Conservation (phyloP, 2,797 vertebrate species). For the Ciconia nigra region DNA sequence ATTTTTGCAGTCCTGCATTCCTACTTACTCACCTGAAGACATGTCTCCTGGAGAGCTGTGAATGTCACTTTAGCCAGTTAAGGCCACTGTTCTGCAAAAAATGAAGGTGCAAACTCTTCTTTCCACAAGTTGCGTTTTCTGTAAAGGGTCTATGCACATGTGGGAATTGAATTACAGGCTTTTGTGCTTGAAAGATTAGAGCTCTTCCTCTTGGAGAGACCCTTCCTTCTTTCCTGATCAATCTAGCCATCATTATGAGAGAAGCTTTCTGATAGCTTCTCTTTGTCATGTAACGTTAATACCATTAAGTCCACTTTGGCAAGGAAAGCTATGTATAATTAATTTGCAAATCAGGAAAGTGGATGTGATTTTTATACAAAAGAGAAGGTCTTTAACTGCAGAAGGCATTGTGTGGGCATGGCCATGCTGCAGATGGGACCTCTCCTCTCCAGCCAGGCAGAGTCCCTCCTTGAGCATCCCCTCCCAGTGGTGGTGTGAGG, state of each 20-base stretch:
- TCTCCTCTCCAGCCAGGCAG: not conserved
- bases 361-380: slow-evolving; percentile 46
- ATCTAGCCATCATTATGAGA: not conserved
- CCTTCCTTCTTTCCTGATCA: not conserved
- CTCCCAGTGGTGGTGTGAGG: not conserved
- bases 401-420: not conserved
- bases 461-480: not conserved
- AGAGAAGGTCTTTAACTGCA: not conserved
- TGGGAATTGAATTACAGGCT: not conserved
- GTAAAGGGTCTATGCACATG: not conserved
- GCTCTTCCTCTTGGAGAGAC: not conserved
- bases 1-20: not conserved
- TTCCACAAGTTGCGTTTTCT: not conserved
- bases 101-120: not conserved
- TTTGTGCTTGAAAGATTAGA: not conserved
- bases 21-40: not conserved
- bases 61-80: not conserved
- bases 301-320: slow-evolving; percentile 48
- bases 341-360: slow-evolving; percentile 47
- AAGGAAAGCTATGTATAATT: slow-evolving; percentile 19
- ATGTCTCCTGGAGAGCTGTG: not conserved
- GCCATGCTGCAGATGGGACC: not conserved
- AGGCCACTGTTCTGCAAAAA: not conserved
- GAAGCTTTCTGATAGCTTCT: not conserved
- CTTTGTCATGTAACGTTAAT: slow-evolving; percentile 42